Evolutionary conservation across 2,888 invertebrate species (phyloP), one percentile per base, ranked within the genome.

Genomic region (Rhopalosiphum nymphaeae): DNA sequence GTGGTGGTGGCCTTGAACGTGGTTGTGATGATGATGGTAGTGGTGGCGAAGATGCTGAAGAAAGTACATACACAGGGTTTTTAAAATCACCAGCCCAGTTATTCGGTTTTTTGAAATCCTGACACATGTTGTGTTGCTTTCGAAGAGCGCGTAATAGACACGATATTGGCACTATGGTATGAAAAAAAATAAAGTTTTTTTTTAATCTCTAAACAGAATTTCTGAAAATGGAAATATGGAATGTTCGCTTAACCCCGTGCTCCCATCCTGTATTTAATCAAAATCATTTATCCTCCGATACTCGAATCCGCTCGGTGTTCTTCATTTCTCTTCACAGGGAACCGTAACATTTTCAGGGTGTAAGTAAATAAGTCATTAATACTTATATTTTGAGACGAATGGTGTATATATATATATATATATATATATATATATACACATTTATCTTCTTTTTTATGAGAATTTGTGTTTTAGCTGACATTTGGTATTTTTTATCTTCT

Each of bases 301-400:
- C 61, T 85, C 91, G 85, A 42, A 42, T 44, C 49, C 78, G 91
- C 67, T 53, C n/a, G 57, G 84, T 53, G 91, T 91, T 91, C 84
- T 91, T 57, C 57, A 91, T 85, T 91, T 84, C 85, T 92, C 53
- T 67, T 92, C 67, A 92, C 92, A 88, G 92, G 92, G 88, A 92
- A 88, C 53, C 92, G 88, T 53, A 92, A 92, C 67, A 67, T 67
- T 88, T 88, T 88, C 92, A 92, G 92, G 92, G 92, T 92, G 53
- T 88, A 91, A 46, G 46, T 91, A 91, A 86, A 91, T 91, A 56
- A 91, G 46, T 78, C 16, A 26, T 91, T 90, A 46, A 46, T 90
- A 90, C 44, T 90, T 67, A 67, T 90, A 46, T 90, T 90, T 90
- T 46, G 44, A 90, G 61, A 61, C 16, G 29, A 61, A 46, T 61